phyloP scores from a whole-genome alignment of 2,888 invertebrate species.

The Platynereis dumerilii region DNA sequence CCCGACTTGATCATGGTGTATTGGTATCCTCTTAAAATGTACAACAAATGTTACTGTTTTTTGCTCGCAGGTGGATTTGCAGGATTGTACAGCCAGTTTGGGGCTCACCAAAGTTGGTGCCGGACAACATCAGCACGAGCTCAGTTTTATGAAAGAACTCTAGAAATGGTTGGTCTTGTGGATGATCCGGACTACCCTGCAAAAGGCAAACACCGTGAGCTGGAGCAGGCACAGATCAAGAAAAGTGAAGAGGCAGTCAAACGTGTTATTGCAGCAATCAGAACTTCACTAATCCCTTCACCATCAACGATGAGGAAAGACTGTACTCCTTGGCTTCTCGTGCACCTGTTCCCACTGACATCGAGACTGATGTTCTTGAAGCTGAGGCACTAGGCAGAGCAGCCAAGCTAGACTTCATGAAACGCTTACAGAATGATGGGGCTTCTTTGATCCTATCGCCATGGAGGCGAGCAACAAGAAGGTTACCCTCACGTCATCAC shows the following conservation, averaged over 20 bases:
- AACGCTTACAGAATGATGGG: conserved; percentile 11
- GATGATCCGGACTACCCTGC: conserved; percentile 20
- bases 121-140: conserved; percentile 20
- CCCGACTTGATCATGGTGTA: background rate
- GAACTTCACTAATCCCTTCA: conserved; percentile 33
- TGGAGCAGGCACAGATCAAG: conserved; percentile 23
- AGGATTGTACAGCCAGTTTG: conserved; percentile 9
- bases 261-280: conserved; percentile 20
- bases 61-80: conserved; percentile 13
- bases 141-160: conserved; percentile 20
- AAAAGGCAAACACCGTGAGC: conserved; percentile 17
- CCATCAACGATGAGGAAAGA: conserved; percentile 17
- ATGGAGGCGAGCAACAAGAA: conserved; percentile 25
- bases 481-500: conserved; percentile 26
- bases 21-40: background rate
- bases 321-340: conserved; percentile 32
- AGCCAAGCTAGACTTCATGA: conserved; percentile 17
- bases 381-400: conserved; percentile 15
- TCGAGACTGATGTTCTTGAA: conserved; percentile 21
- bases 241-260: conserved; percentile 27
- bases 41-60: background rate
- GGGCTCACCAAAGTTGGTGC: conserved; percentile 24
- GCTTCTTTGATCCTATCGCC: conserved; percentile 28
- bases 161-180: conserved; percentile 14
- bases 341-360: conserved; percentile 20